Evolutionary conservation across 30 jellyfish, hydroid and myxozoan genomes (phyloP), one percentile per base, ranked within the genome.

Genomic region (Hydractinia symbiolongicarpus): DNA sequence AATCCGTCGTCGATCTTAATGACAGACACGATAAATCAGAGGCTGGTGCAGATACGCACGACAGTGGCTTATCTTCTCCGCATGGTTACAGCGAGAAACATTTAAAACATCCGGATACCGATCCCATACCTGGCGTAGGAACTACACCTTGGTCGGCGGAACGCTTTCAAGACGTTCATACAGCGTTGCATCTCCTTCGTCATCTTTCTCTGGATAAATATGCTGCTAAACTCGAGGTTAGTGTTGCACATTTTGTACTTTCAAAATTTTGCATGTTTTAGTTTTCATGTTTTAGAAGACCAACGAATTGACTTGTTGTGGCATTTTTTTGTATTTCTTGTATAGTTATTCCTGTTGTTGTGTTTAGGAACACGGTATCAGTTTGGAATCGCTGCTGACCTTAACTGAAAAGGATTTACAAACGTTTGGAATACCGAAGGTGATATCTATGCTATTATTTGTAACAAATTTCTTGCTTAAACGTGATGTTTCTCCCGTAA

Each of bases 61-160:
- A 94, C 89, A 78, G 91, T 55, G 92, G 91, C 13, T 50, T 81
- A 77, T 76, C 96, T 52, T 88, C 95, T 14, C 96, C 94, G n/a
- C 88, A 66, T n/a, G 88, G 77, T 15, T 75, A 55, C 55, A 83
- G 56, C 82, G 68, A 54, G 54, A 79, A 66, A 30, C 88, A 81
- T 4, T 9, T 21, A 13, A 66, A 17, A 21, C 60, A 61, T 16
- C 9, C 83, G 7, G 74, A 85, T 5, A 69, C 66, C 20, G 56
- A 58, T 6, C 66, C 21, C 30, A 88, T 77, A 5, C 83, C 92
- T 20, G 73, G 93, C 15, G 55, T 81, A 7, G 90, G 87, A 70
- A 61, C 90, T 61, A 83, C 88, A 53, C 89, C 93, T 0, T 94
- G 99, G 99, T 82, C 96, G 53, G 96, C 94, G 15, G 96, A 94